These are phyloP conservation scores for Hydrochoerus hydrochaeris DNA, from an alignment of 2,113 vertebrate species.

Conservation along the genomic window DNA sequence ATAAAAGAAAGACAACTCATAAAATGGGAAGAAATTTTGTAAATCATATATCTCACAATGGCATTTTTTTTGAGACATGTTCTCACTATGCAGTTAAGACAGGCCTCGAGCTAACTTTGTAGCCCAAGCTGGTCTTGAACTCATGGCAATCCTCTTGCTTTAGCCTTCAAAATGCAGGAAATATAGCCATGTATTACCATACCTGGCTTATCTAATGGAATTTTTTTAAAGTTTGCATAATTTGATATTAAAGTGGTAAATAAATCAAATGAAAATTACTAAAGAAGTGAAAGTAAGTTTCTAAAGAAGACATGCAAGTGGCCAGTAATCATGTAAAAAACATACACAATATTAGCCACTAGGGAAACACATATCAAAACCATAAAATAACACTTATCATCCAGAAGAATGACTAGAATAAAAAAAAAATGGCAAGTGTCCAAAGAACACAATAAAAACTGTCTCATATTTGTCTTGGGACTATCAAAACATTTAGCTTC, in stretches of 20 bases:
- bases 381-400: not conserved
- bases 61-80: not conserved
- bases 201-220: too few species aligned
- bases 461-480: not conserved
- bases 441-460: not conserved
- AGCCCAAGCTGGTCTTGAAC: too few species aligned
- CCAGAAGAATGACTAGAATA: not conserved
- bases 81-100: too few species aligned
- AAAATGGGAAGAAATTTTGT: not conserved
- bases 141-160: too few species aligned
- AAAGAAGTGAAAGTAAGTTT: not conserved
- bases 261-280: not conserved
- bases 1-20: not conserved
- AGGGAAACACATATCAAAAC: not conserved
- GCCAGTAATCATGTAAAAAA: not conserved
- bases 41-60: not conserved
- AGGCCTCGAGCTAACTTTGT: too few species aligned
- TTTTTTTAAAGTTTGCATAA: not conserved
- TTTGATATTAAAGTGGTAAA: not conserved
- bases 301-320: not conserved
- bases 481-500: not conserved
- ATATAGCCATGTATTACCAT: too few species aligned
- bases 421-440: not conserved
- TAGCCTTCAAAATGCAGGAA: too few species aligned
- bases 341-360: not conserved